A percentile compares a stretch with the other conserved stretches of the same genome.
phyloP scores from a whole-genome alignment of 1,140 invertebrate species.

The Dreissena rostriformis region DNA sequence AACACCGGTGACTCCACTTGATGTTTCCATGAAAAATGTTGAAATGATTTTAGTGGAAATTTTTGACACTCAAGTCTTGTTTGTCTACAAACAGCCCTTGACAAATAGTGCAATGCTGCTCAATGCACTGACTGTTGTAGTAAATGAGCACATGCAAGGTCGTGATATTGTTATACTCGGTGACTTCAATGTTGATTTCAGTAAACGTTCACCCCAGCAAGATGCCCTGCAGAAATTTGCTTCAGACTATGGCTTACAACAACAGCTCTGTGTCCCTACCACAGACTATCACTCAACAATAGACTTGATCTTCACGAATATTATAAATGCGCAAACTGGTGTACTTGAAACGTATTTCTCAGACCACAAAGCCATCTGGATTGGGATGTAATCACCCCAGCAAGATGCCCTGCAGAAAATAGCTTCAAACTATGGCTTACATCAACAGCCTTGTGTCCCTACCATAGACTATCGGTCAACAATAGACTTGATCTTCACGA shows the following conservation, averaged over 20 bases:
- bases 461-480: no score
- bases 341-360: slow-evolving; percentile 24
- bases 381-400: slow-evolving; percentile 30
- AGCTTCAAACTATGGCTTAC: no score
- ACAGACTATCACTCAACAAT: slow-evolving; percentile 22
- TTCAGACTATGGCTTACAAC: not conserved
- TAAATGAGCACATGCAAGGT: slow-evolving; percentile 1
- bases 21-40: not conserved
- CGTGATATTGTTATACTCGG: slow-evolving; percentile 17
- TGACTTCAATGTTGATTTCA: slow-evolving; percentile 34
- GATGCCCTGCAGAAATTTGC: slow-evolving; percentile 7
- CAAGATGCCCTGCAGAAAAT: no score
- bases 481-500: no score
- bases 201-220: not conserved
- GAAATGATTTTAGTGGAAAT: slow-evolving; percentile 15
- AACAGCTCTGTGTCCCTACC: slow-evolving; percentile 11
- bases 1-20: slow-evolving; percentile 2
- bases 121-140: not conserved
- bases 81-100: slow-evolving; percentile 25
- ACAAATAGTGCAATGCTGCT: not conserved
- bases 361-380: slow-evolving; percentile 22
- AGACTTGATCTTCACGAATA: slow-evolving; percentile 37
- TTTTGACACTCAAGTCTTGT: slow-evolving; percentile 1
- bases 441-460: no score
- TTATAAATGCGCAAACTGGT: not conserved